Base-by-base conservation (phyloP, 2,888 invertebrate species). In the Gryllus longicercus region DNA sequence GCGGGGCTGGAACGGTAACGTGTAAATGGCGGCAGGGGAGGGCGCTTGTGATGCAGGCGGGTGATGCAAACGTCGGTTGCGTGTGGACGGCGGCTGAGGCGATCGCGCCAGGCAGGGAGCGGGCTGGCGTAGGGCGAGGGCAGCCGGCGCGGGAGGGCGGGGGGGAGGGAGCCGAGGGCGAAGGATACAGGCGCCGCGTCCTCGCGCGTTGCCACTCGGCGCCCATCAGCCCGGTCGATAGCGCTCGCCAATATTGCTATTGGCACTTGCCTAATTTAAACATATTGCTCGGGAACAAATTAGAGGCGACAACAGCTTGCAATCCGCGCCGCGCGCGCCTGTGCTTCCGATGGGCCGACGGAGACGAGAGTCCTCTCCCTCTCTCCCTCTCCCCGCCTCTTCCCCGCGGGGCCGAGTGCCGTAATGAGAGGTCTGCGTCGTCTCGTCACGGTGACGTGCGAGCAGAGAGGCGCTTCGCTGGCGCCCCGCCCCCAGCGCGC, bases 191-290 rank as follows among this genome's bases (percentile, higher is more conserved):
- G 63, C 63, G 63, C 8, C 63, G 63, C 63, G 63, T 18, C 63
- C 16, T 14, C n/a, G 63, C 63, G 3, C 12, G 63, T 63, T 12
- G 63, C 63, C 63, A 63, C 63, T 63, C 63, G 8, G 38, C 38
- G 38, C 38, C 38, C 38, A 38, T 38, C 63, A 63, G 63, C 63
- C 5, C n/a, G 63, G 63, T 63, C 63, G 63, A 63, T 63, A 63
- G 63, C 63, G 63, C 63, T 63, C 63, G 8, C 77, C 38, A 50
- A 77, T 77, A 77, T 77, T 77, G 77, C 38, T 77, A 77, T 77
- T 77, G 77, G 77, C 77, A 77, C 77, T 77, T 77, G 38, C 77
- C 77, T 77, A 77, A 77, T 77, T 77, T 77, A 77, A 77, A 77
- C 77, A 77, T 77, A 77, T 77, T 77, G 77, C 38, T 77, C n/a